Evolutionary conservation across 2,113 vertebrate genomes (phyloP), one percentile per base, ranked within the genome.

Genomic region (Epinephelus lanceolatus): DNA sequence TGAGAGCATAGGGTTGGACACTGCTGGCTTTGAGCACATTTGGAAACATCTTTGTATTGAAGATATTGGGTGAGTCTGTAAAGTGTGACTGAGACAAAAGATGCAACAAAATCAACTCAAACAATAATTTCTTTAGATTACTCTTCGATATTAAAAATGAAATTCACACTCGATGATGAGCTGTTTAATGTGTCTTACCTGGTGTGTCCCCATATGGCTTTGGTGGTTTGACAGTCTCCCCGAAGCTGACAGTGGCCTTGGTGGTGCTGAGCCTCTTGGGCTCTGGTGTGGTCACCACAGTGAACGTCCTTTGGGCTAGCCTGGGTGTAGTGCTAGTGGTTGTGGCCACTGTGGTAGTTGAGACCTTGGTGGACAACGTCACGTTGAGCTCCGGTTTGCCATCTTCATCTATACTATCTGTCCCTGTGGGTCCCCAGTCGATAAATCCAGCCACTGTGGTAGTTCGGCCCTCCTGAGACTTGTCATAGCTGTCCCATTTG

Each of bases 351-450:
- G 94, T 94, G 61, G 94, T 92, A 42, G 94, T 87, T 10, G 91
- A 85, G 84, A 91, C 83, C 86, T 89, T 92, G 49, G 93, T 90
- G 78, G 93, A 91, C 87, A 93, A 80, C 2, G 90, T 94, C 61
- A 87, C 78, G 83, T 95, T 96, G 42, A 80, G 73, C 51, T 85
- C 88, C 27, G 57, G 40, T 80, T 91, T 93, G 47, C 86, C 76
- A 19, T 94, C 90, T 1, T 93, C 92, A 21, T 96, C 95, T 7
- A 82, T 42, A 19, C 87, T 92, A 61, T 95, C 95, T 3, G 91
- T 92, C 25, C 95, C 95, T 1, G 96, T 96, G 47, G 96, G 96
- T 47, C 95, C 96, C 96, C 96, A 96, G 81, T 96, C 95, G 55
- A 96, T 96, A 94, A 93, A 96, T 91, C 93, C 95, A 33, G 96